Base-by-base conservation (phyloP, 2,888 invertebrate genomes). In the Phymatocera aterrima region DNA sequence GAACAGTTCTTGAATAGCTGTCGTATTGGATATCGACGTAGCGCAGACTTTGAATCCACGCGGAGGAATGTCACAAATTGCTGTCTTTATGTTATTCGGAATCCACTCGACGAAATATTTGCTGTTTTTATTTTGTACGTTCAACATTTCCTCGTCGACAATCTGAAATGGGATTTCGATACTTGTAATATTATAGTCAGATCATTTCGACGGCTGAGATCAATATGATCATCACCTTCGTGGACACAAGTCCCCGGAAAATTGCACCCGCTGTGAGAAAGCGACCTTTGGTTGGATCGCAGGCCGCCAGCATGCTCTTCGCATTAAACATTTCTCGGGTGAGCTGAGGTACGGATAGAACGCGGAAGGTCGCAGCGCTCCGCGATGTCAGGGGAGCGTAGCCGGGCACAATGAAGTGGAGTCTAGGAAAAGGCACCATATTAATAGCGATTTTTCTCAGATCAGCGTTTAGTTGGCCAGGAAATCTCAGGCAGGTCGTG, bases 401-500 rank as follows among this genome's bases (percentile, higher is more conserved):
- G 31, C 94, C 97, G 78, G 97, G 96, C 92, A 97, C 96, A 90
- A 97, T 97, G 93, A 97, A 97, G 89, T 97, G 97, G 68, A 97
- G 92, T 83, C 97, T 94, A 79, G 97, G 97, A 91, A 97, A 97
- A 21, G 97, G 97, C 18, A 97, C 97, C 97, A 98, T 98, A 93
- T 98, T 98, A 79, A 98, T 97, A 57, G 97, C 97, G 86, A 97
- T 92, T 91, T 98, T 96, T 83, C 98, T 93, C 82, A 98, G 92
- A 91, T 98, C 98, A 57, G 98, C 97, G 91, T 98, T 98, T 85
- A 98, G 91, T 91, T 98, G 98, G 83, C 98, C 98, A 12, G 98
- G 98, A 93, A 98, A 98, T 2, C 81, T 80, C 18, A 82, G 65
- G 68, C 81, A 82, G 0, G 83, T 65, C 2, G 84, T 84, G 78